Conservation (phyloP, 2,888 invertebrate species). For the Ryuthela nishihirai region DNA sequence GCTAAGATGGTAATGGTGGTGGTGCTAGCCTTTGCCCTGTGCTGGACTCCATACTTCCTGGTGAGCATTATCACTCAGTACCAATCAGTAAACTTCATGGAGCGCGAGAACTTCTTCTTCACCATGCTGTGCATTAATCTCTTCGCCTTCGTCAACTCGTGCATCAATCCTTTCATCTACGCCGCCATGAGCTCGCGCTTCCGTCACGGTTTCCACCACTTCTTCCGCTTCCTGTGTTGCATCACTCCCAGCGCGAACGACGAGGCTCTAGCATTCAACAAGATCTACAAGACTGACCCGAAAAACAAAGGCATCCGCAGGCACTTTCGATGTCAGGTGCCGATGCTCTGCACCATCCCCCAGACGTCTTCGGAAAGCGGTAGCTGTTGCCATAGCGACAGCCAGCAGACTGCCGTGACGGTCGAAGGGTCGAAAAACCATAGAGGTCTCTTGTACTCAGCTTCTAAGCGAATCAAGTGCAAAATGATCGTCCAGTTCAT, state of each 20-base stretch:
- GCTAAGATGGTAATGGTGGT: constrained; percentile 55
- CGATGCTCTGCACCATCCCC: constrained; percentile 9
- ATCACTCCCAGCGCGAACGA: constrained; percentile 6
- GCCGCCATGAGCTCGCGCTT: constrained; percentile 54
- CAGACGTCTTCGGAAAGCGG: constrained; percentile 29
- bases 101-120: constrained; percentile 52
- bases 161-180: constrained; percentile 54
- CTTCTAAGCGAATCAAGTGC: constrained; percentile 2
- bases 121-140: constrained; percentile 54
- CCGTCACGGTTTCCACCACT: constrained; percentile 48
- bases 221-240: constrained; percentile 29
- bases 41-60: constrained; percentile 55
- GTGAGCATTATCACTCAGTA: constrained; percentile 52
- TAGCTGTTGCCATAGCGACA: constrained; percentile 6
- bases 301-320: not conserved
- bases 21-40: constrained; percentile 51
- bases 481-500: constrained; percentile 7
- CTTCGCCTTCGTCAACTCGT: constrained; percentile 53
- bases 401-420: constrained; percentile 4
- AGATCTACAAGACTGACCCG: not conserved
- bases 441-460: not conserved
- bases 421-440: not conserved
- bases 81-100: constrained; percentile 49
- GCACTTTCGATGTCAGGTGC: not conserved
- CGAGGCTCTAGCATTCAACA: not conserved